These are phyloP conservation scores for Mnemiopsis leidyi DNA, from an alignment of 37 sponge, comb jelly and placozoan genomes.

Conservation along the genomic window DNA sequence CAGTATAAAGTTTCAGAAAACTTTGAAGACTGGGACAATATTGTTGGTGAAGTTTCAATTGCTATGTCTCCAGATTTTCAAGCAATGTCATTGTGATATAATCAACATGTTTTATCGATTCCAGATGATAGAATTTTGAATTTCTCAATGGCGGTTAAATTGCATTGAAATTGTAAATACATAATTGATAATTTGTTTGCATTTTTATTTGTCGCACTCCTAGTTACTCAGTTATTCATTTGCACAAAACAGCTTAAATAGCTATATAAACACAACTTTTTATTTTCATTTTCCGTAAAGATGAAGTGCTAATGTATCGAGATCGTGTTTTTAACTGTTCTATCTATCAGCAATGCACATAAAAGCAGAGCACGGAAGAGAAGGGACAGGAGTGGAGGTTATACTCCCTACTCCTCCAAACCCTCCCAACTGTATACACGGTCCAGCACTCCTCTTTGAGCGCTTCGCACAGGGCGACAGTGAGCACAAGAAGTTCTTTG, in stretches of 20 bases:
- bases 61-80: neutral
- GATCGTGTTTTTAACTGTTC: no score
- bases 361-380: conserved; percentile 10
- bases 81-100: neutral
- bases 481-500: conserved; percentile 14
- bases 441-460: conserved; percentile 55
- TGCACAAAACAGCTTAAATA: no score
- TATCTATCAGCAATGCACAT: neutral
- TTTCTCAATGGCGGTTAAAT: no score
- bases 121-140: no score
- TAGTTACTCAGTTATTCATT: no score
- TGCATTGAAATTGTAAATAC: no score
- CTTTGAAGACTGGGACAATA: conserved; percentile 52
- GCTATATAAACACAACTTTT: no score
- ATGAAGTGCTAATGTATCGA: no score
- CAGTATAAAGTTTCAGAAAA: conserved; percentile 54
- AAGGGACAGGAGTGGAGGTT: conserved; percentile 53
- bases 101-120: no score
- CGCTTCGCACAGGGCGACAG: conserved; percentile 52
- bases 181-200: no score
- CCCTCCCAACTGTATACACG: conserved; percentile 48
- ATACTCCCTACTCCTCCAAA: conserved; percentile 50
- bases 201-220: no score
- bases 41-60: neutral
- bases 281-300: no score